Conservation (phyloP, 2,797 vertebrate genomes). For the Typhlichthys subterraneus region DNA sequence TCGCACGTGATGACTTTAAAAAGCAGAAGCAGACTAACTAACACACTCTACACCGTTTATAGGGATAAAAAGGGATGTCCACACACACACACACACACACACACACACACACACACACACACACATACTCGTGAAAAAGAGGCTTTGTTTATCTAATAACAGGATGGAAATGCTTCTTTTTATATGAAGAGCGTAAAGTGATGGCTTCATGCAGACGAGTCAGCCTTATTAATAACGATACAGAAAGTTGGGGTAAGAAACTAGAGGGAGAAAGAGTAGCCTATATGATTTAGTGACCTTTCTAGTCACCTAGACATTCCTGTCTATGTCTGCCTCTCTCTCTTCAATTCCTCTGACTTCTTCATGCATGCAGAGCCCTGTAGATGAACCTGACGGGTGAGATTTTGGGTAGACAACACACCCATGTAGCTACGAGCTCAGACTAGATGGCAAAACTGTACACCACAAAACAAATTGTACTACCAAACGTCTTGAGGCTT, state of each 20-base stretch:
- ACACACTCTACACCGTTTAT: slow-evolving; percentile 1
- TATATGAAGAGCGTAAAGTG: no score
- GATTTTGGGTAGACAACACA: background rate
- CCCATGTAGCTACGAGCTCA: background rate
- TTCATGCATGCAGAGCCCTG: slow-evolving; percentile 16
- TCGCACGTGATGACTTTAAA: slow-evolving; percentile 10
- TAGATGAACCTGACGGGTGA: slow-evolving; percentile 47
- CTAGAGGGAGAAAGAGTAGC: no score
- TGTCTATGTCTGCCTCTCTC: slow-evolving; percentile 25
- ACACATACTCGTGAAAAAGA: background rate
- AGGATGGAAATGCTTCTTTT: no score
- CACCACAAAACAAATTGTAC: slow-evolving; percentile 18
- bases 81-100: background rate
- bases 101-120: background rate
- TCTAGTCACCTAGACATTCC: slow-evolving; percentile 36
- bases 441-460: background rate
- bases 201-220: no score
- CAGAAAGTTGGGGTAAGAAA: no score
- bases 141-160: no score
- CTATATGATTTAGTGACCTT: background rate
- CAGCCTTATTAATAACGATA: no score
- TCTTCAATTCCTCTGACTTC: slow-evolving; percentile 16
- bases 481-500: slow-evolving; percentile 12
- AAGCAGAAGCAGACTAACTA: slow-evolving; percentile 4
- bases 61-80: slow-evolving; percentile 2